These are phyloP conservation scores for Phrynocephalus guinanensis DNA, from an alignment of 2,797 vertebrate species.

Conservation along the genomic window DNA sequence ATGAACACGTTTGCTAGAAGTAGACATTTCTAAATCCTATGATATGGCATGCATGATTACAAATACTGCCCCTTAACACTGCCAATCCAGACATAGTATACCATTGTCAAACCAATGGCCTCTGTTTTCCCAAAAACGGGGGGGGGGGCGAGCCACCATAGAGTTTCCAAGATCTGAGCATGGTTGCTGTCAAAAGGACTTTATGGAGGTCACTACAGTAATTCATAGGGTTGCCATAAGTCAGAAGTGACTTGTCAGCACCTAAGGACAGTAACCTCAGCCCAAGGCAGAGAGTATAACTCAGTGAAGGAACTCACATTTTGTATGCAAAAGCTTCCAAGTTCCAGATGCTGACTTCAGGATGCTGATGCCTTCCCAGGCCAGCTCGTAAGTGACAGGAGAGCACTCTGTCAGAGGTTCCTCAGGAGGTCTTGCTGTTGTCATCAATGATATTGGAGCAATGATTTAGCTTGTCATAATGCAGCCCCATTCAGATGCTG, in stretches of 20 bases:
- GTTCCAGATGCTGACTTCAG: no score
- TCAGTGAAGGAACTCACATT: no score
- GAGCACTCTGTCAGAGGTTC: background rate
- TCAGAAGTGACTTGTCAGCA: no score
- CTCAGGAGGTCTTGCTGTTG: background rate
- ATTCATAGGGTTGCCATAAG: no score
- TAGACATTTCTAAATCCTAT: background rate
- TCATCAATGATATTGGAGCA: background rate
- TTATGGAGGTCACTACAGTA: no score
- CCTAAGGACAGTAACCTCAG: no score
- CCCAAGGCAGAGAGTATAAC: no score
- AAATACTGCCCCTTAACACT: slow-evolving; percentile 9
- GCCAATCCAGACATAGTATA: background rate
- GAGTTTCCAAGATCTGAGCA: no score
- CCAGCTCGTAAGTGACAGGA: background rate
- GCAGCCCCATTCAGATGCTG: background rate
- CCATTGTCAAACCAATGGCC: background rate
- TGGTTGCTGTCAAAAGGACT: no score
- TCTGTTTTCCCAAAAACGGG: background rate
- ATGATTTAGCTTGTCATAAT: background rate
- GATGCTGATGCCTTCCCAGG: no score
- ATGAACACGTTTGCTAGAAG: slow-evolving; percentile 23
- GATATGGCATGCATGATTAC: slow-evolving; percentile 11
- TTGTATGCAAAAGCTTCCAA: no score
- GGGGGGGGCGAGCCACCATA: no score